Evolutionary conservation across 2,797 vertebrate genomes (phyloP).

Genomic region (Dendrocincla fuliginosa): DNA sequence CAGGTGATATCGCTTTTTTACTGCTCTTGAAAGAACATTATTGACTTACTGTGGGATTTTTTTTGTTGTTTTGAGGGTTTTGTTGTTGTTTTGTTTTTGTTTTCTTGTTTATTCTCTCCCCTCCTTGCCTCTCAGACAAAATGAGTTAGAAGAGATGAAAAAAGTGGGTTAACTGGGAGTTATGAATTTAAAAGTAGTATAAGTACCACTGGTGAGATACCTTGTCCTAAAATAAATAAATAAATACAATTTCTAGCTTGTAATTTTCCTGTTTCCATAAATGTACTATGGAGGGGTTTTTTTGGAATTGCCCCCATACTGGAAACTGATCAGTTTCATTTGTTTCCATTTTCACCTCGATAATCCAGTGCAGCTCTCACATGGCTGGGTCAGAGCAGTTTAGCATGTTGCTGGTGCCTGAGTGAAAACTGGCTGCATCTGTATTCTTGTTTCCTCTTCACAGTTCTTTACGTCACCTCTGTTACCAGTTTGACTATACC

Average conservation of each 20-base stretch:
- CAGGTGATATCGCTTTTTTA: not conserved
- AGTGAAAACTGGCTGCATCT: not conserved
- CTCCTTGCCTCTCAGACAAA: not conserved
- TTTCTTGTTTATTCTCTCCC: not conserved
- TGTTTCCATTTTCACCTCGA: not conserved
- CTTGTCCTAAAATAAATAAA: not conserved
- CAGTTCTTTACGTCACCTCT: not conserved
- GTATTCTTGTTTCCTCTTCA: not conserved
- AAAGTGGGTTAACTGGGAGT: not conserved
- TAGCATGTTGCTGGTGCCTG: not conserved
- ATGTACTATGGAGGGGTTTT: rapidly evolving
- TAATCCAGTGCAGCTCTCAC: not conserved
- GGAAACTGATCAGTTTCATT: not conserved
- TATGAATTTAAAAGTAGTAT: not conserved
- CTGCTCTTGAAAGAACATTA: not conserved
- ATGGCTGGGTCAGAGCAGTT: not conserved
- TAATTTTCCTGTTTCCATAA: not conserved
- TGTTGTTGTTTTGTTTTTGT: too few species aligned
- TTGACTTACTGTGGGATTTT: not conserved
- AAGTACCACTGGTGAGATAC: not conserved
- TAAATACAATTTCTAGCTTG: not conserved
- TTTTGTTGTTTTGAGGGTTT: too few species aligned
- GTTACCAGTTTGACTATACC: not conserved
- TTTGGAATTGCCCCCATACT: not conserved
- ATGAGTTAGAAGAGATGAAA: not conserved